Base-by-base conservation (phyloP, 2,797 vertebrate genomes). In the Thunnus albacares region DNA sequence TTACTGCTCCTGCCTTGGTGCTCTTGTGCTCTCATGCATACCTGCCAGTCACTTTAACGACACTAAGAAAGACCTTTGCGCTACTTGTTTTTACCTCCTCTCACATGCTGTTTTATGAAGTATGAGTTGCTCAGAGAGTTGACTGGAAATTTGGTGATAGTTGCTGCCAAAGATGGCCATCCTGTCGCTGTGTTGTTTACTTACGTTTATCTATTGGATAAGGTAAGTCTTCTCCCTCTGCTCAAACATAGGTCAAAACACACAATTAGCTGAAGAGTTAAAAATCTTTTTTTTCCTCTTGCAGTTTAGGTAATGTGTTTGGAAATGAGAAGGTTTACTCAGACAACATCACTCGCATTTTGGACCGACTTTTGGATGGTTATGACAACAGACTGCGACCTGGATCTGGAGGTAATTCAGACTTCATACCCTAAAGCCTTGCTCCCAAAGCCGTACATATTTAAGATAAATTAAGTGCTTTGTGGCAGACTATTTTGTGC, bases 351-450 rank as follows among this genome's bases (percentile, higher is more conserved):
- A 98, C 97, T 51, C 95, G 92, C 1, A 98, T 97, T 84, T 93
- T 99, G 80, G 97, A 98, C 90, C 92, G 96, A 77, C 94, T 99
- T 72, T 92, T 99, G 80, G 96, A 98, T 79, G 97, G 97, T 63
- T 99, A 99, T 68, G 98, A 99, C 93, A 99, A 98, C 86, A 93
- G 97, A 58, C 91, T 99, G 33, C 93, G 97, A 0, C 98, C 98
- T 2, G 97, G 97, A 78, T 98, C 97, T 79, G 97, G 96, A 95
- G 97, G 97, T 97, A 94, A 63, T 68, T 79, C 6, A 38, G 45
- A 26, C 13, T 26, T 75, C n/a, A 64, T 35, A 64, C 47, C 49
- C 22, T 51, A 38, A 51, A 64, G 4, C 35, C 7, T 45, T 13
- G 1, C 38, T 20, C 5, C 4, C 35, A 20, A 68, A 68, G 14